phyloP scores from a whole-genome alignment of 2,888 invertebrate genomes.

The Zaprionus bogoriensis region DNA sequence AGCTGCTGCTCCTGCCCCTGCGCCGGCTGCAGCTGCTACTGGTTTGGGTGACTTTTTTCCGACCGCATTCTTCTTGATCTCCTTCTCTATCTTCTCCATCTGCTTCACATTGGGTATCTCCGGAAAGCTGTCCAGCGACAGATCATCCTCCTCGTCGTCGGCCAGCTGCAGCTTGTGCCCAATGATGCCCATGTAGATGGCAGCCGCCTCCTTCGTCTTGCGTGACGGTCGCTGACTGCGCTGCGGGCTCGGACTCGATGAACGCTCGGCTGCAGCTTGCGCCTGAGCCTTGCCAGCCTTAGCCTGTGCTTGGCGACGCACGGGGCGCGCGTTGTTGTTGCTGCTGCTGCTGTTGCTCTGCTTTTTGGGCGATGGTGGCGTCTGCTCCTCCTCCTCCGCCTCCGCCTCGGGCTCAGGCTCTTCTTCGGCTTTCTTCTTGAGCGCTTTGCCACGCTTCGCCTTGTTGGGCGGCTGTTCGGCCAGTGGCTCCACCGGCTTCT shows the following conservation, averaged over 20 bases:
- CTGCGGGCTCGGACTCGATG: slow-evolving; percentile 47
- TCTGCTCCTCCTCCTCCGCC: no score
- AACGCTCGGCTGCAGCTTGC: slow-evolving; percentile 19
- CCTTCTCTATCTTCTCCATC: slow-evolving; percentile 85
- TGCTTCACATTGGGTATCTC: slow-evolving; percentile 87
- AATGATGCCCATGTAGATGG: slow-evolving; percentile 89
- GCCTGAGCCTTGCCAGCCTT: slow-evolving; percentile 25
- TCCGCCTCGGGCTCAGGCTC: slow-evolving; percentile 7
- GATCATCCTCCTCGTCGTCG: slow-evolving; percentile 86
- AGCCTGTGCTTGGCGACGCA: slow-evolving; percentile 48
- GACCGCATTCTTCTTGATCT: slow-evolving; percentile 83
- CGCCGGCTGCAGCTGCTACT: slow-evolving; percentile 8
- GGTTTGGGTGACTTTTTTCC: slow-evolving; percentile 43
- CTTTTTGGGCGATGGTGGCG: slow-evolving; percentile 64
- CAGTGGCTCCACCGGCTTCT: slow-evolving; percentile 5
- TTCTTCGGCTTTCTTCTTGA: slow-evolving; percentile 56
- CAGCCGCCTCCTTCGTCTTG: slow-evolving; percentile 90
- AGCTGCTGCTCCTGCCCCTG: slow-evolving; percentile 31
- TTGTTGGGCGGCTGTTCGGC: slow-evolving; percentile 28
- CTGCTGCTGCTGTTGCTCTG: slow-evolving; percentile 3
- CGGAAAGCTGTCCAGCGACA: slow-evolving; percentile 87
- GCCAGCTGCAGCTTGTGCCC: slow-evolving; percentile 87
- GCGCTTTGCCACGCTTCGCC: slow-evolving; percentile 45
- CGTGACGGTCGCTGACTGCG: slow-evolving; percentile 84
- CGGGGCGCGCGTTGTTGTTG: slow-evolving; percentile 42